Evolutionary conservation across 2,888 invertebrate species (phyloP), one percentile per base, ranked within the genome.

Genomic region (Aspidapion aeneum): DNA sequence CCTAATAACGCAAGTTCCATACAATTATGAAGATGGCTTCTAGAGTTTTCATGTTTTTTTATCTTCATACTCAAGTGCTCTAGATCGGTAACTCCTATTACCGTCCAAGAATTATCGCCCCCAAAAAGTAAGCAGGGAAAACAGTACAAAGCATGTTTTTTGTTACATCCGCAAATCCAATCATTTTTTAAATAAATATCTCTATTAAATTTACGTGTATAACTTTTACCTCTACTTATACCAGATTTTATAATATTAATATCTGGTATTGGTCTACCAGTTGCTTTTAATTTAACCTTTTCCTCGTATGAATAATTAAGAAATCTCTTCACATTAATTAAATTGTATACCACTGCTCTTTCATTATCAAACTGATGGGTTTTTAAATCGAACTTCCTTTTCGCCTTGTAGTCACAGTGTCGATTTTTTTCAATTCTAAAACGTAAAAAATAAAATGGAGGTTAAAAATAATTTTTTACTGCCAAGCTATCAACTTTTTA

Each of bases 91-190:
- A 58, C 58, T 16, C 55, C 58, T 49, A 58, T 21, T 48, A 58
- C 50, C 21, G 52, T 58, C 58, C 52, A 62, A 18, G 62, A n/a
- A 22, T 62, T 54, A 62, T 62, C 62, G 5, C 55, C 20, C 5
- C 49, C 51, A 61, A 63, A 63, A 49, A 63, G 22, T 21, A 66
- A 48, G 52, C 66, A 66, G 12, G 64, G 61, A 63, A 66, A 66
- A 60, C 64, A 66, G 55, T 57, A 66, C 18, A 66, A 60, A 18
- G 61, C 58, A 21, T 66, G 60, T 59, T 52, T 55, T 35, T 56
- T 55, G 22, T 61, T 57, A 55, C 66, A 66, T 9, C 66, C 64
- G 19, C 64, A 64, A 12, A 64, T 51, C 66, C 66, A 63, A 21
- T 21, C 21, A 55, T 35, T 64, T 57, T 61, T 64, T 21, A 35